Evolutionary conservation across 2,113 vertebrate genomes (phyloP), one percentile per base, ranked within the genome.

Genomic region (Megaleporinus macrocephalus): DNA sequence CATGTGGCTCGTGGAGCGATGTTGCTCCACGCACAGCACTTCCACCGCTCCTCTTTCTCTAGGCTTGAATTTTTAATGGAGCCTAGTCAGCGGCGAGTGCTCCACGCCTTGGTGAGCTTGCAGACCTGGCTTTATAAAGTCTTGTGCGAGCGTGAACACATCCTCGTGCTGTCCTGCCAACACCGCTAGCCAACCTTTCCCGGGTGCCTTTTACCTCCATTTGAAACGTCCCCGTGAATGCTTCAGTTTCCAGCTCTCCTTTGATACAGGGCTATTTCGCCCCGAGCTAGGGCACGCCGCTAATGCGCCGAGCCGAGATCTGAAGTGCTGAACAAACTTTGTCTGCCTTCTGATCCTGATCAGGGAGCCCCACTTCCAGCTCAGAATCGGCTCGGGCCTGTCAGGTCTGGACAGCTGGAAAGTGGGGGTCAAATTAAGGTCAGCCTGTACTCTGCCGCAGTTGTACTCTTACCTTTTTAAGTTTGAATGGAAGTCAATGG

Each of bases 31-130:
- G 12, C 29, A 30, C 65, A 44, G 65, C 65, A 41, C 24, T 79
- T 18, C 33, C 66, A 44, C 66, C 24, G 36, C 61, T 57, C 30
- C 53, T 74, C 26, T 79, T 70, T 68, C 36, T 75, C 62, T 33
- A 36, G 36, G 36, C 33, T 76, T 76, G 29, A 65, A 53, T 62
- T 65, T 76, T 27, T 57, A 44, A 76, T 57, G 6, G 30, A 49
- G 6, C 18, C 12, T 16, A 4, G 33, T 15, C 10, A 1, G 49
- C 24, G 24, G 47, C 9, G 16, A 33, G 14, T 22, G 18, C 16
- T 36, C 65, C 29, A 36, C 65, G 16, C 29, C 9, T 33, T 30
- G 1, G 7, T 11, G 10, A 20, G 11, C 65, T 36, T 22, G 33
- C 65, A 41, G 7, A n/a, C 41, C 15, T 44, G 33, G 18, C 65